A percentile compares a stretch with the other conserved stretches of the same genome.
Evolutionary conservation across 2,888 invertebrate genomes (phyloP).

Genomic region (Hypena proboscidalis): DNA sequence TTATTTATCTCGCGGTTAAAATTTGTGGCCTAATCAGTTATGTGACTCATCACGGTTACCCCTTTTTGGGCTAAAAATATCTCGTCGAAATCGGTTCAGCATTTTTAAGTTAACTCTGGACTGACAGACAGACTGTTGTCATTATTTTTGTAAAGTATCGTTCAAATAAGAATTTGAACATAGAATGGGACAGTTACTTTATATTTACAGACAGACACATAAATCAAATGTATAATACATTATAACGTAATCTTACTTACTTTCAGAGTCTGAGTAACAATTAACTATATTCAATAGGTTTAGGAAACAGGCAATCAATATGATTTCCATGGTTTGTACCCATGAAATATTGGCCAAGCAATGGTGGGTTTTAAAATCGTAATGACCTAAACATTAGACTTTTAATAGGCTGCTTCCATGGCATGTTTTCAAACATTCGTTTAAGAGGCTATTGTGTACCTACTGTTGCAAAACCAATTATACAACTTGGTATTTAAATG

Average conservation of each 20-base stretch:
- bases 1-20: too few relatives aligned
- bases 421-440: constrained; percentile 49
- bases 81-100: too few relatives aligned
- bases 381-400: constrained; percentile 18
- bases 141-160: too few relatives aligned
- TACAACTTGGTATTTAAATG: constrained; percentile 35
- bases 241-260: constrained; percentile 52
- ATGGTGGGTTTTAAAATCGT: constrained; percentile 23
- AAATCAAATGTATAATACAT: constrained; percentile 1
- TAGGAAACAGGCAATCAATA: constrained; percentile 38
- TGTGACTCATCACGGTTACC: too few relatives aligned
- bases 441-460: constrained; percentile 54
- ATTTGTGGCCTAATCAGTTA: too few relatives aligned
- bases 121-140: too few relatives aligned
- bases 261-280: constrained; percentile 57
- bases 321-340: constrained; percentile 47
- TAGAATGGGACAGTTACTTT: too few relatives aligned
- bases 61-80: too few relatives aligned
- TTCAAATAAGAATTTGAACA: too few relatives aligned
- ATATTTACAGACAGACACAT: too few relatives aligned
- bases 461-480: constrained; percentile 42
- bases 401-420: constrained; percentile 42
- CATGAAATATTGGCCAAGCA: constrained; percentile 33
- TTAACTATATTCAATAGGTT: constrained; percentile 43
- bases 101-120: too few relatives aligned